These are phyloP conservation scores for Hemistola chrysoprasaria DNA, from an alignment of 2,888 invertebrate genomes.

Conservation along the genomic window DNA sequence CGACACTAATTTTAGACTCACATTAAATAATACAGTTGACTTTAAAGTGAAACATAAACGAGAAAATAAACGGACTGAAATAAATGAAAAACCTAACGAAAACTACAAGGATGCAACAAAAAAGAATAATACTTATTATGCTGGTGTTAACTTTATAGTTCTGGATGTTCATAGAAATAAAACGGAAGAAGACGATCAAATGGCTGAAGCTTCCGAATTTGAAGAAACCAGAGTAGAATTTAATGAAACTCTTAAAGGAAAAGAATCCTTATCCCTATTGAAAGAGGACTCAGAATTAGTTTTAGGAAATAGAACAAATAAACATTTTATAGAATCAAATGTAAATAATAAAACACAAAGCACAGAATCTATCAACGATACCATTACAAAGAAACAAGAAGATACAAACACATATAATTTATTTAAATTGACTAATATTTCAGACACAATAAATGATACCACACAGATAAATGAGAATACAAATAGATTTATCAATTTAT, in stretches of 20 bases:
- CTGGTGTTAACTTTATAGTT: slow-evolving; percentile 1
- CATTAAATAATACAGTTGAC: too few species aligned
- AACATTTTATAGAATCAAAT: background rate
- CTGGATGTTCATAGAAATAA: slow-evolving; percentile 5
- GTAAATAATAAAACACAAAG: background rate
- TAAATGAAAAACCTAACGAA: background rate
- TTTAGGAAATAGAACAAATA: slow-evolving; percentile 2
- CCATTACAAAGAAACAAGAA: too few species aligned
- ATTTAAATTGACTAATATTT: too few species aligned
- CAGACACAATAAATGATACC: too few species aligned
- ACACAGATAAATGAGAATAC: too few species aligned
- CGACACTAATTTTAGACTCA: too few species aligned
- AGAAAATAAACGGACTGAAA: background rate
- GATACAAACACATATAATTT: too few species aligned
- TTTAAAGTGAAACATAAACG: too few species aligned
- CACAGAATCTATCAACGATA: too few species aligned
- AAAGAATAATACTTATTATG: too few species aligned
- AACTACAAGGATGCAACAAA: background rate
- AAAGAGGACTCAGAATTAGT: slow-evolving; percentile 2
- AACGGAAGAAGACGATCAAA: slow-evolving; percentile 17
- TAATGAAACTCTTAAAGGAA: slow-evolving; percentile 4
- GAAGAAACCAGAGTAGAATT: slow-evolving; percentile 4
- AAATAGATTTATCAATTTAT: too few species aligned
- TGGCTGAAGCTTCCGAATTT: slow-evolving; percentile 21
- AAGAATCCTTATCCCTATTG: slow-evolving; percentile 9